These are phyloP conservation scores for Diabrotica balteata DNA, from an alignment of 2,888 invertebrate genomes.

Conservation along the genomic window DNA sequence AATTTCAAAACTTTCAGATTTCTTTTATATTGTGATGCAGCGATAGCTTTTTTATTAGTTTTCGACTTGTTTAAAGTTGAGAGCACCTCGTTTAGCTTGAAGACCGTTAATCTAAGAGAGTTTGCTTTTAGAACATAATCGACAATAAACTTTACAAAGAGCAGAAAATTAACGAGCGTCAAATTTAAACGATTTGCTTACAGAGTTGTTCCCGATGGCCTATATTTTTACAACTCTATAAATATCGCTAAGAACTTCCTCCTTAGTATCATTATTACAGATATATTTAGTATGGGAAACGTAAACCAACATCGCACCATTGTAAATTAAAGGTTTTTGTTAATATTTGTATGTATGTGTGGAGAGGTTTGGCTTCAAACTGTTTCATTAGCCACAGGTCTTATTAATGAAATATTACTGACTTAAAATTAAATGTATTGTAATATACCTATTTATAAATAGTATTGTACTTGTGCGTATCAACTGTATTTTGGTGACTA, in stretches of 20 bases:
- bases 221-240: background rate
- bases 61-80: background rate
- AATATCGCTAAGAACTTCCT: conserved; percentile 1
- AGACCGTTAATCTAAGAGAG: background rate
- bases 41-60: background rate
- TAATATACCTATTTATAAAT: too few relatives aligned
- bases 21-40: too few relatives aligned
- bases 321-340: background rate
- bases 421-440: too few relatives aligned
- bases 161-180: conserved; percentile 7
- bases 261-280: background rate
- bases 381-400: too few relatives aligned
- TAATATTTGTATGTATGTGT: too few relatives aligned
- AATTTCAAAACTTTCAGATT: too few relatives aligned
- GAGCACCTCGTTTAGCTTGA: background rate
- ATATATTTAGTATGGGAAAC: conserved; percentile 3
- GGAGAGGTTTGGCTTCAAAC: too few relatives aligned
- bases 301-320: background rate
- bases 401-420: too few relatives aligned
- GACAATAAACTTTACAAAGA: conserved; percentile 9
- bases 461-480: too few relatives aligned
- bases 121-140: conserved; percentile 3
- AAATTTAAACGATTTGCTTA: background rate
- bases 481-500: too few relatives aligned
- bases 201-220: conserved; percentile 4